Percentiles rank a stretch among this genome's conserved stretches.
These are phyloP conservation scores for Heliothis virescens DNA, from an alignment of 1,140 invertebrate genomes.

Conservation along the genomic window DNA sequence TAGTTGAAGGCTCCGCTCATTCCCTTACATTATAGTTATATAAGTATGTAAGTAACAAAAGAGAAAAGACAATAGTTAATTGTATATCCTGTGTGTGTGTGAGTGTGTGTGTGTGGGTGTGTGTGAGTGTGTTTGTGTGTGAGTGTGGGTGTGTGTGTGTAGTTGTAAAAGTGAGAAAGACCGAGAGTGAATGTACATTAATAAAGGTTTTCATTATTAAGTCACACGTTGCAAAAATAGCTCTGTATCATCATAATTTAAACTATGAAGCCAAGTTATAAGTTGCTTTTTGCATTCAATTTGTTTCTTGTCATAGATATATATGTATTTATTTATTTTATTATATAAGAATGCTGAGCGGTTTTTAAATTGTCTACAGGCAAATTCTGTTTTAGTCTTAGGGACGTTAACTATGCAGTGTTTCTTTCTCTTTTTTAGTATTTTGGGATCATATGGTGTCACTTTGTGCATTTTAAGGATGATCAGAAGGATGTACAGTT, in stretches of 20 bases:
- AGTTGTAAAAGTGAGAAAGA: no score
- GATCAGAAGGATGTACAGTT: neutral
- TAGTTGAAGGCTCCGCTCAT: no score
- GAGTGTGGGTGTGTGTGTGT: no score
- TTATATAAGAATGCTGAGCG: constrained; percentile 3
- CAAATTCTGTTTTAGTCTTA: neutral
- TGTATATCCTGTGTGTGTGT: no score
- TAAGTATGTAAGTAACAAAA: no score
- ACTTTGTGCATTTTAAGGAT: neutral
- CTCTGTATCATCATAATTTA: constrained; percentile 9
- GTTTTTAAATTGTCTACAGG: constrained; percentile 3
- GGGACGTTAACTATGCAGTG: neutral
- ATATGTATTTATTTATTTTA: neutral
- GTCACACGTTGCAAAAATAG: neutral
- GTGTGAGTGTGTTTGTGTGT: no score
- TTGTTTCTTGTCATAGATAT: constrained; percentile 1
- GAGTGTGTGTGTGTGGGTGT: no score
- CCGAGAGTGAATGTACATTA: no score
- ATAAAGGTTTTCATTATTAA: constrained; percentile 1
- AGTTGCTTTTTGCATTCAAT: neutral
- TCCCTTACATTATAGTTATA: no score
- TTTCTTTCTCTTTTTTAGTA: neutral
- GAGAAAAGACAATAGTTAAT: no score
- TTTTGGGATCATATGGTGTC: neutral
- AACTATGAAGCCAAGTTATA: neutral